Base-by-base conservation (phyloP, 2,888 invertebrate species). In the Acanthosepion esculentum region DNA sequence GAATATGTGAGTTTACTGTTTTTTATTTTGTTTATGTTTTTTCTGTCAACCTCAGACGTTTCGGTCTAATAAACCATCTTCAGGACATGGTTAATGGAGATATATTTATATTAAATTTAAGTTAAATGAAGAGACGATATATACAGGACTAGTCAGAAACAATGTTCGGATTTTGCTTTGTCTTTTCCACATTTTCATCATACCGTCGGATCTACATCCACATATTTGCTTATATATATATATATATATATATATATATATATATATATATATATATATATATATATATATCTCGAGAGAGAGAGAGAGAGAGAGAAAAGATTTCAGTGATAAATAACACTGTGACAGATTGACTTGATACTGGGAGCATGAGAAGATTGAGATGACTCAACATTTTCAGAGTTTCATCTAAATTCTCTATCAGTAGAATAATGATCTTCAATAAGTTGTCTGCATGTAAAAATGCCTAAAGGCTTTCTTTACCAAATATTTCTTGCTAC, bases 281-380 rank as follows among this genome's bases (percentile, higher is more conserved):
- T n/a, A n/a, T n/a, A n/a, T 1, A 10, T 0, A 0, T 0, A n/a
- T 0, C 0, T 2, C 2, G 41, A 78, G 78, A 10, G n/a, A 78
- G 12, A 78, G n/a, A 1, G 3, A 5, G 78, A n/a, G 6, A 78
- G n/a, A 78, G 12, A 12, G n/a, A n/a, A n/a, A 15, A 78, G 12
- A n/a, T n/a, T 18, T 78, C n/a, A n/a, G 10, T 33, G n/a, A 33
- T 8, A 78, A 78, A 18, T 18, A 78, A 29, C 12, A 78, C 7
- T 78, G 3, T n/a, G 3, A 78, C 78, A 78, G n/a, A 78, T 29
- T 78, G 26, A 78, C 29, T 29, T 8, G 78, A 55, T 78, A 78
- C 10, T 78, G 29, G 29, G 26, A 78, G n/a, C 23, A 78, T 29
- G 10, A n/a, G n/a, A 78, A 29, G 23, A 78, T n/a, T 2, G 33